Conservation (phyloP, 1,140 invertebrate species). For the Bombus picipes region DNA sequence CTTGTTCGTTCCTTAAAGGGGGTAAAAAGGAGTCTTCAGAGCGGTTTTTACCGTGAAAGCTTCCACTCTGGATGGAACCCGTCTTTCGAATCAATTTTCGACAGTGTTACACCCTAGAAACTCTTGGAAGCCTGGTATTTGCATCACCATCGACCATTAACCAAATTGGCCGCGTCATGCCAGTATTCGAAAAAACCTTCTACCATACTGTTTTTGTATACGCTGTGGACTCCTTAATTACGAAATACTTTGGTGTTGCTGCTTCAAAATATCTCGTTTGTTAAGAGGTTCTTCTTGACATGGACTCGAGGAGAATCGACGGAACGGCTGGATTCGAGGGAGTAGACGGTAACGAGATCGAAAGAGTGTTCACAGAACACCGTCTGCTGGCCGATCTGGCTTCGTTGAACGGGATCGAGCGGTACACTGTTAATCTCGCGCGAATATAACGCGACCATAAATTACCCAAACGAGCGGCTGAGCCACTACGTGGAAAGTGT, state of each 20-base stretch:
- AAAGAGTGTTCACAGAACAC: constrained; percentile 11
- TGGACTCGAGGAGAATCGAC: neutral
- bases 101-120: neutral
- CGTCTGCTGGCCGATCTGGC: neutral
- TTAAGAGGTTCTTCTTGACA: too few species aligned
- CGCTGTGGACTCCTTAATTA: neutral
- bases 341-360: constrained; percentile 7
- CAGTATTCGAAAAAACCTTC: neutral
- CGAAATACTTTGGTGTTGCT: neutral
- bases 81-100: constrained; percentile 19
- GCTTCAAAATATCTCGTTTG: neutral
- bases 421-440: constrained; percentile 30
- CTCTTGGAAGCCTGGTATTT: neutral
- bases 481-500: constrained; percentile 20
- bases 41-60: constrained; percentile 14
- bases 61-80: neutral
- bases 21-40: constrained; percentile 5
- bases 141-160: neutral
- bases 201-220: too few species aligned
- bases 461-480: constrained; percentile 45
- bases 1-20: constrained; percentile 30
- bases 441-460: constrained; percentile 40
- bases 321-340: neutral
- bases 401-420: constrained; percentile 11
- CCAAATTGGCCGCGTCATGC: neutral